Evolutionary conservation across 2,797 vertebrate genomes (phyloP).

Genomic region (Geotrypetes seraphini): DNA sequence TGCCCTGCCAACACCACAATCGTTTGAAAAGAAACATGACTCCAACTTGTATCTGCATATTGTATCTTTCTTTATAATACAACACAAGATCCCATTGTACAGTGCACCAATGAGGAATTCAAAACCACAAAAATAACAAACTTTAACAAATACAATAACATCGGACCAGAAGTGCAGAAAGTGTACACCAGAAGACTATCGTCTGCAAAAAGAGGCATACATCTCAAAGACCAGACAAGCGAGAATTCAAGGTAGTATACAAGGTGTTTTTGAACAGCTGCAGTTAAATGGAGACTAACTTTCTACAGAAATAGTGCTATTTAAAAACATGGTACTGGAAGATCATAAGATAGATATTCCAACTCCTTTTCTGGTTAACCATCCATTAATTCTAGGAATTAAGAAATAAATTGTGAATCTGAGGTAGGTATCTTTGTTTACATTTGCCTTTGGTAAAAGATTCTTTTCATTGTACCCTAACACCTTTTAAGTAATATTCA

Average conservation of each 20-base stretch:
- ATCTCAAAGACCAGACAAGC: slow-evolving; percentile 65
- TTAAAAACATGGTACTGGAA: too few relatives aligned
- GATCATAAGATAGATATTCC: too few relatives aligned
- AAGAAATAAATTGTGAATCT: too few relatives aligned
- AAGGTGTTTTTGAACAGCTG: slow-evolving; percentile 57
- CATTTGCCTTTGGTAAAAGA: too few relatives aligned
- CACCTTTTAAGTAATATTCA: too few relatives aligned
- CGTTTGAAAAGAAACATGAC: slow-evolving; percentile 60
- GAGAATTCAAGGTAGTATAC: too few relatives aligned
- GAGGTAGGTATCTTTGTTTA: too few relatives aligned
- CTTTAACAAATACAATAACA: slow-evolving; percentile 62
- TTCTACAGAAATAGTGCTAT: slow-evolving; percentile 27
- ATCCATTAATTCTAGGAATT: too few relatives aligned
- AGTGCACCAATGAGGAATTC: slow-evolving; percentile 70
- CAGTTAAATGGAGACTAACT: slow-evolving; percentile 21
- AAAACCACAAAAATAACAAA: slow-evolving; percentile 59
- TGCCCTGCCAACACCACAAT: slow-evolving; percentile 53
- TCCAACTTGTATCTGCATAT: slow-evolving; percentile 68
- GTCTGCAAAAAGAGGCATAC: slow-evolving; percentile 45
- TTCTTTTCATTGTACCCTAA: too few relatives aligned
- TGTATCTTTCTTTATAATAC: slow-evolving; percentile 72
- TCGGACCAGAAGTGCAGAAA: slow-evolving; percentile 64
- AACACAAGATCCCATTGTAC: slow-evolving; percentile 79
- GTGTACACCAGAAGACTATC: slow-evolving; percentile 64
- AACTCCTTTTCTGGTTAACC: too few relatives aligned